Evolutionary conservation across 2,888 invertebrate genomes (phyloP).

Genomic region (Boloria selene): DNA sequence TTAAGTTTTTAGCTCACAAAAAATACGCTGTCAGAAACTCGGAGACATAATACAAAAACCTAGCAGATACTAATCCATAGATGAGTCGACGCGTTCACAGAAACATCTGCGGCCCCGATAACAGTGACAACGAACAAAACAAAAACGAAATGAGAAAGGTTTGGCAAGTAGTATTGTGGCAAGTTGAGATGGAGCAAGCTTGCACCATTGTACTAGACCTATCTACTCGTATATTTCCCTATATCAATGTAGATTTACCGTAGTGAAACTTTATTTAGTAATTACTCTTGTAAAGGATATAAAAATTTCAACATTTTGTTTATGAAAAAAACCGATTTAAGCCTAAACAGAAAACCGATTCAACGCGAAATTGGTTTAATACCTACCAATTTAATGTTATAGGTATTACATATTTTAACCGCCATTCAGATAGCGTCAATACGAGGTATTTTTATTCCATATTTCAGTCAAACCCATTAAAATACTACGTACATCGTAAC

Average conservation of each 20-base stretch:
- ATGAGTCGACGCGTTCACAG: slow-evolving; percentile 70
- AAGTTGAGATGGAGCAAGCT: slow-evolving; percentile 65
- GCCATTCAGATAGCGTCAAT: too few species aligned
- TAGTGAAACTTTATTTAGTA: background rate
- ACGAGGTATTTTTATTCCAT: too few species aligned
- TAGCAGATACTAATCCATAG: slow-evolving; percentile 76
- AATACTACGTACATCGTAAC: too few species aligned
- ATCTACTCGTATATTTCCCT: slow-evolving; percentile 4
- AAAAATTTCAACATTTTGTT: background rate
- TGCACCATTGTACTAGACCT: slow-evolving; percentile 38
- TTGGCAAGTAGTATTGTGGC: slow-evolving; percentile 72
- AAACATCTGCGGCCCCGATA: slow-evolving; percentile 72
- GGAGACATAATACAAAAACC: slow-evolving; percentile 69
- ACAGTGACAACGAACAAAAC: slow-evolving; percentile 64
- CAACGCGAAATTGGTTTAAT: too few species aligned
- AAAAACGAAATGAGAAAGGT: slow-evolving; percentile 81
- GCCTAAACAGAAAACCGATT: too few species aligned
- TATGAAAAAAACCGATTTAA: too few species aligned
- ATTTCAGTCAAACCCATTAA: too few species aligned
- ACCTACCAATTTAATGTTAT: too few species aligned
- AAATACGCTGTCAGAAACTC: slow-evolving; percentile 51
- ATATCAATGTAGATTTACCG: background rate
- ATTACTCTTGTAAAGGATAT: background rate
- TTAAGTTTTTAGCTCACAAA: slow-evolving; percentile 5
- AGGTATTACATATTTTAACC: too few species aligned